These are phyloP conservation scores for Ostrea denselamellosa DNA, from an alignment of 1,140 invertebrate species.

Conservation along the genomic window DNA sequence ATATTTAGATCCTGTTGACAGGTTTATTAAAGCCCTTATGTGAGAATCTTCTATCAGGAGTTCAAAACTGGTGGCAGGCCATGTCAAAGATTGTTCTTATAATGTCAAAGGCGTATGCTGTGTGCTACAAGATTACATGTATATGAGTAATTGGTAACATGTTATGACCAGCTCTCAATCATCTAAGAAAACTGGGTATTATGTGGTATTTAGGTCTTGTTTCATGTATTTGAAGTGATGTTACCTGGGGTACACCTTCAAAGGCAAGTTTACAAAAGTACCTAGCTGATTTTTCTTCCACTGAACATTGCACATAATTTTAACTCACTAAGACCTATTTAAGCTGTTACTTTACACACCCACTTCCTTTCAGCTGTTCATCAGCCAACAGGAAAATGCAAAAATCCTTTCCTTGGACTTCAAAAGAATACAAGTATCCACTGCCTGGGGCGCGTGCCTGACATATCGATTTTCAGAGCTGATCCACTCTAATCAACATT, in stretches of 20 bases:
- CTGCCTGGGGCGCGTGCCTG: not conserved
- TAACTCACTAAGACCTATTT: not conserved
- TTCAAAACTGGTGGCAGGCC: not conserved
- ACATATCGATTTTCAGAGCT: not conserved
- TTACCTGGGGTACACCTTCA: not conserved
- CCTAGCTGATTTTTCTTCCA: not conserved
- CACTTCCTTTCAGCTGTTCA: conserved; percentile 8
- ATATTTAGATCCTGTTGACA: not conserved
- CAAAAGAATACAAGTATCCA: not conserved
- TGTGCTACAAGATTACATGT: not conserved
- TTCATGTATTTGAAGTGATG: not conserved
- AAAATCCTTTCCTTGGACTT: not conserved
- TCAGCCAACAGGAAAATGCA: not conserved
- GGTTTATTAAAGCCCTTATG: not conserved
- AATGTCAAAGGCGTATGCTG: not conserved
- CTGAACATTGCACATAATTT: not conserved
- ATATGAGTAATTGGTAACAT: not conserved
- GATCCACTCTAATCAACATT: not conserved
- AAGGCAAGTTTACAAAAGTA: not conserved
- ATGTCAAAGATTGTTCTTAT: not conserved
- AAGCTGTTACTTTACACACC: not conserved
- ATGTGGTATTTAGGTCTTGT: conserved; percentile 9
- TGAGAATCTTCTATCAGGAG: not conserved
- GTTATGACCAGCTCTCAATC: not conserved
- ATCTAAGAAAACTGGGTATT: not conserved